A percentile compares a stretch with the other conserved stretches of the same genome.
These are phyloP conservation scores for Contarinia nasturtii DNA, from an alignment of 1,140 invertebrate genomes.

Conservation along the genomic window DNA sequence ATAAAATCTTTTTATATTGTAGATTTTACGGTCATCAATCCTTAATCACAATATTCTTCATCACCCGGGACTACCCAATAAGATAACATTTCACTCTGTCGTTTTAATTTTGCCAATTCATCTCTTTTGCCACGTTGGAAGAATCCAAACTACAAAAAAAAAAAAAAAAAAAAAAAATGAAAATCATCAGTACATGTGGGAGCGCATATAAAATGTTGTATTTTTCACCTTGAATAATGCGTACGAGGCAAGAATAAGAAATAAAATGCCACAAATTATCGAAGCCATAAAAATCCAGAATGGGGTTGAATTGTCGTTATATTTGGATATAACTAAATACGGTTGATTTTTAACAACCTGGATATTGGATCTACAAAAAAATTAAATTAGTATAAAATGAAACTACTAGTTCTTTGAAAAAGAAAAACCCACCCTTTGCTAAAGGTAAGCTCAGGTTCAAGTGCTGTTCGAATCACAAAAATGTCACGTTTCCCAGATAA, in stretches of 20 bases:
- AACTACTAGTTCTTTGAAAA: background rate
- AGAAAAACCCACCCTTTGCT: background rate
- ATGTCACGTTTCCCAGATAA: background rate
- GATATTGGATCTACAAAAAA: background rate
- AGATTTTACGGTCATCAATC: no score
- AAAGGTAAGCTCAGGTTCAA: background rate
- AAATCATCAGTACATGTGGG: background rate
- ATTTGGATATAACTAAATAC: constrained; percentile 19
- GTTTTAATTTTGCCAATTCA: background rate
- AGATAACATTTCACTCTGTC: background rate
- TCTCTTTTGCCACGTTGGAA: background rate
- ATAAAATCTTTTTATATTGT: no score
- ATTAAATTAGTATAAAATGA: background rate
- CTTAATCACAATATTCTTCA: no score
- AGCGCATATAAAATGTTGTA: background rate
- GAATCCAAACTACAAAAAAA: background rate
- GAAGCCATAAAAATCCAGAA: constrained; percentile 18
- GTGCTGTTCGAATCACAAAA: background rate
- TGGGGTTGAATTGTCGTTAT: constrained; percentile 9
- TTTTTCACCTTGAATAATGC: constrained; percentile 11
- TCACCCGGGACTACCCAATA: no score
- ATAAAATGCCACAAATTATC: constrained; percentile 14
- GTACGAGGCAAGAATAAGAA: constrained; percentile 14
- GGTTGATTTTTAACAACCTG: background rate
- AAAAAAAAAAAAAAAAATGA: background rate